Percentiles rank a stretch among this genome's conserved stretches.
Evolutionary conservation across 2,888 invertebrate species (phyloP).

Genomic region (Argyresthia goedartella): DNA sequence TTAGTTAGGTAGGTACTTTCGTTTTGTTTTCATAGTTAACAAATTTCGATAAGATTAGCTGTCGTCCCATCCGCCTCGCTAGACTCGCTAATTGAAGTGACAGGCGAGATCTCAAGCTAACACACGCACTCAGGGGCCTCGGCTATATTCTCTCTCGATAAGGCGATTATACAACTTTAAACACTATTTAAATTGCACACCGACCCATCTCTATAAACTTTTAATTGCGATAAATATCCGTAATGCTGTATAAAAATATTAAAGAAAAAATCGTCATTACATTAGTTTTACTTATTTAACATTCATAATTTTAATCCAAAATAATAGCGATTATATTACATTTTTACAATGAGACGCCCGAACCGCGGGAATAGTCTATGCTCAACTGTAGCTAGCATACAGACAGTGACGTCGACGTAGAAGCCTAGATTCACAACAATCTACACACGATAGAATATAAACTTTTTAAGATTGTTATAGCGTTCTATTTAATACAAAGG

Average conservation of each 20-base stretch:
- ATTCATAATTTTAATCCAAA: conserved; percentile 49
- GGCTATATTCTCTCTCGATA: conserved; percentile 67
- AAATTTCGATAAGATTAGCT: no score
- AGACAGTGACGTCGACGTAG: conserved; percentile 45
- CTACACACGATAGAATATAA: conserved; percentile 64
- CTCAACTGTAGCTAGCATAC: conserved; percentile 57
- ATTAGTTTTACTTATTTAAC: conserved; percentile 55
- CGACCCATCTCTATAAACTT: conserved; percentile 68
- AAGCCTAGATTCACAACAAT: conserved; percentile 64
- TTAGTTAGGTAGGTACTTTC: no score
- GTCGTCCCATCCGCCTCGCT: no score
- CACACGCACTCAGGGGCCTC: conserved; percentile 53
- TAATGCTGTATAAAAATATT: conserved; percentile 71
- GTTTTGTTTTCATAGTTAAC: no score
- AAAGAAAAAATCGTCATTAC: conserved; percentile 61
- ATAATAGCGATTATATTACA: conserved; percentile 66
- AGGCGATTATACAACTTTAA: conserved; percentile 66
- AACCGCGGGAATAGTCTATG: conserved; percentile 14
- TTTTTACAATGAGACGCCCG: conserved; percentile 65
- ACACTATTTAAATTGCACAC: conserved; percentile 65
- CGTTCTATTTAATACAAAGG: conserved; percentile 60
- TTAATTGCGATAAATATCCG: conserved; percentile 68
- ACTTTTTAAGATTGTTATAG: conserved; percentile 51
- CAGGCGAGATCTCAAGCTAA: conserved; percentile 36
- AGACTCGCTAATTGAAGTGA: no score